Percentiles rank a stretch among this genome's conserved stretches.
These are phyloP conservation scores for Diploscapter pachys DNA, from an alignment of 1,140 invertebrate species.

Conservation along the genomic window DNA sequence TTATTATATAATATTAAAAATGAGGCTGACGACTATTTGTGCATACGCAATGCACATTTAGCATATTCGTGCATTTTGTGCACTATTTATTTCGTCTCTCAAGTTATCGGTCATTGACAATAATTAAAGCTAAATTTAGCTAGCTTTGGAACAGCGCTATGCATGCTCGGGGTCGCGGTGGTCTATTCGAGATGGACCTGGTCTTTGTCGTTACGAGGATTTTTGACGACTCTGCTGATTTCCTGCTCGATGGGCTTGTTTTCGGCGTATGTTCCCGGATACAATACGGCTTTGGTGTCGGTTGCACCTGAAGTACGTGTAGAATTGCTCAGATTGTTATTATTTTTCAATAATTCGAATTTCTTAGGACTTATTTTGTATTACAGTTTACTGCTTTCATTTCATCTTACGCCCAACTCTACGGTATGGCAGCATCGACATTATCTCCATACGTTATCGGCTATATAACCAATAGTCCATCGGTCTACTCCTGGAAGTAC, in stretches of 20 bases:
- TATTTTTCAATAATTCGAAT: not conserved
- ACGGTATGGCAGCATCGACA: constrained; percentile 29
- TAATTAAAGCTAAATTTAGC: constrained; percentile 6
- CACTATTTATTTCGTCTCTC: too few species aligned
- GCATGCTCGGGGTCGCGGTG: constrained; percentile 18
- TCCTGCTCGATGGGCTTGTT: constrained; percentile 27
- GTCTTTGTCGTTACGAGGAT: too few species aligned
- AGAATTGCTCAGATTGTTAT: not conserved
- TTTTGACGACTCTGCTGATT: too few species aligned
- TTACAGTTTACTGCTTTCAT: constrained; percentile 34
- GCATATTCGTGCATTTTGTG: too few species aligned
- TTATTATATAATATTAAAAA: too few species aligned
- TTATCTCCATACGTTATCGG: constrained; percentile 31
- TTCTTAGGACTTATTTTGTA: not conserved
- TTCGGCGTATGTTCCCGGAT: constrained; percentile 36
- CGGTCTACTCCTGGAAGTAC: constrained; percentile 27
- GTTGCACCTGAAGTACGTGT: constrained; percentile 23
- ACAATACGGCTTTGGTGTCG: constrained; percentile 34
- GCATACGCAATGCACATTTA: too few species aligned
- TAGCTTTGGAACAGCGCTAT: constrained; percentile 17
- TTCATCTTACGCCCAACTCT: constrained; percentile 30
- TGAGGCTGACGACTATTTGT: too few species aligned
- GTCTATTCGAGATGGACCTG: constrained; percentile 1
- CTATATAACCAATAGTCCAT: constrained; percentile 23
- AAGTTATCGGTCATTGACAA: too few species aligned